A percentile compares a stretch with the other conserved stretches of the same genome.
Evolutionary conservation across 2,797 vertebrate species (phyloP).

Genomic region (Australoheros facetus): DNA sequence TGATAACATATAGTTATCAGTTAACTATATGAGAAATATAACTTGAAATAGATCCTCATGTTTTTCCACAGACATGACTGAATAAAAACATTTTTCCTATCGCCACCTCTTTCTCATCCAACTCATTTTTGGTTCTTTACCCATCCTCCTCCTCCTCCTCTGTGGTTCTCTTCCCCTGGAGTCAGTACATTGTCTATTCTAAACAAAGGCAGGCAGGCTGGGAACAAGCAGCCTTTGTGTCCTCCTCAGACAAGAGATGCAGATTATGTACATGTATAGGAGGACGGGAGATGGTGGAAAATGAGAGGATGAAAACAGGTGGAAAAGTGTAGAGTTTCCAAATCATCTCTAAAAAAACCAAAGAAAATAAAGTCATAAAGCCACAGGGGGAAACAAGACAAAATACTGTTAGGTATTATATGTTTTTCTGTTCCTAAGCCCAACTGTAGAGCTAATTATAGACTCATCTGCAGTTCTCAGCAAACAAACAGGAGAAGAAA

Average conservation of each 20-base stretch:
- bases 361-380: background rate
- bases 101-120: background rate
- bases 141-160: background rate
- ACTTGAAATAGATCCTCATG: fast-evolving
- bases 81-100: background rate
- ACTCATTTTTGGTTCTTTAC: background rate
- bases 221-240: constrained; percentile 51
- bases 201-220: constrained; percentile 49
- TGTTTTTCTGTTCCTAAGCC: background rate
- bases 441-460: background rate
- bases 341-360: constrained; percentile 9
- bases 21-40: background rate
- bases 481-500: background rate
- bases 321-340: background rate
- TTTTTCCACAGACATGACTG: background rate
- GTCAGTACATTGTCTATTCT: constrained; percentile 37
- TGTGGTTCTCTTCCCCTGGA: background rate
- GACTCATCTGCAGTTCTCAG: background rate
- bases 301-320: constrained; percentile 1
- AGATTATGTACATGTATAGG: background rate
- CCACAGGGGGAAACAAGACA: background rate
- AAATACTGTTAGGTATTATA: background rate
- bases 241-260: background rate
- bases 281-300: background rate
- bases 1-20: too few relatives aligned